These are phyloP conservation scores for Ichneumoninae sp. DNA, from an alignment of 2,888 invertebrate genomes.

Conservation along the genomic window DNA sequence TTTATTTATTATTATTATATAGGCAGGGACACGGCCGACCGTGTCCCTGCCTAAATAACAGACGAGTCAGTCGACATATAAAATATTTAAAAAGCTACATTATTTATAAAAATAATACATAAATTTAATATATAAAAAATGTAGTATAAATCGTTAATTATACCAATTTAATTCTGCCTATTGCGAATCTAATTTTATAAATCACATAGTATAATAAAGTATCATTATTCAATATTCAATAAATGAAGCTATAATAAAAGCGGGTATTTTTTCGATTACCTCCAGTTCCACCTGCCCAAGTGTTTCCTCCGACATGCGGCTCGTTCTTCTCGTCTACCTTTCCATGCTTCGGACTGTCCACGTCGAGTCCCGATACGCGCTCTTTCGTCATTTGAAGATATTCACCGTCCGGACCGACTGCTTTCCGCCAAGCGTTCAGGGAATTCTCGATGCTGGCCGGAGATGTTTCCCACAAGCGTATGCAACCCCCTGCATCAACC, in stretches of 20 bases:
- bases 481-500: conserved; percentile 86
- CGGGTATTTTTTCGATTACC: conserved; percentile 84
- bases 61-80: too few species aligned
- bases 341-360: conserved; percentile 94
- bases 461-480: conserved; percentile 86
- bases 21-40: too few species aligned
- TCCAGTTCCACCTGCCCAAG: conserved; percentile 98
- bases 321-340: conserved; percentile 95
- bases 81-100: too few species aligned
- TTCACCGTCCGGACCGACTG: conserved; percentile 83
- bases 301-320: conserved; percentile 98
- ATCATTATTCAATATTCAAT: too few species aligned
- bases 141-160: too few species aligned
- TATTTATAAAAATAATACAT: too few species aligned
- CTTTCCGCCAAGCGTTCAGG: conserved; percentile 85
- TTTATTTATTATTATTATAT: too few species aligned
- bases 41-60: conserved; percentile 89
- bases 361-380: conserved; percentile 88
- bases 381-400: conserved; percentile 91
- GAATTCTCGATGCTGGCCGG: conserved; percentile 83
- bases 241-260: conserved; percentile 53
- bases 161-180: too few species aligned
- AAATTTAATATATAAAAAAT: too few species aligned
- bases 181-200: too few species aligned
- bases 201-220: too few species aligned